Evolutionary conservation across 2,888 invertebrate genomes (phyloP).

Genomic region (Agriotes lineatus): DNA sequence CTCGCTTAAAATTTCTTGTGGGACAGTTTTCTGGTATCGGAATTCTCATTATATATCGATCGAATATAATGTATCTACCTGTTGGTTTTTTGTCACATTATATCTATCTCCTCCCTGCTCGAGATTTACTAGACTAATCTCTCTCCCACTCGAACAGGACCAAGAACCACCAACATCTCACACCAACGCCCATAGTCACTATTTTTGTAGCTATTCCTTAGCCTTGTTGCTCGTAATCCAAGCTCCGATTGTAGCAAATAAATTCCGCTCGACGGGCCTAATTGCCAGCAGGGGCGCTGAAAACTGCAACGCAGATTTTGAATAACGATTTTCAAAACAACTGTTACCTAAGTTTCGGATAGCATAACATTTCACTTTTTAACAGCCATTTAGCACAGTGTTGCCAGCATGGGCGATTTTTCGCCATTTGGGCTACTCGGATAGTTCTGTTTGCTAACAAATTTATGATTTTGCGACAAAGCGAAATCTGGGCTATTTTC

Average conservation of each 20-base stretch:
- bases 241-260: neutral
- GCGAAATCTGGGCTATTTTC: no score
- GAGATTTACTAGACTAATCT: constrained; percentile 19
- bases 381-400: no score
- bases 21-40: constrained; percentile 13
- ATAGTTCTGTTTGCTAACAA: no score
- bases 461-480: no score
- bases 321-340: no score
- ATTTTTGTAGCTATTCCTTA: constrained; percentile 15
- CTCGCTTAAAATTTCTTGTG: constrained; percentile 12
- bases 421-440: no score
- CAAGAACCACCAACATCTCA: constrained; percentile 15
- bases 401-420: no score
- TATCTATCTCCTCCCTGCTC: constrained; percentile 17
- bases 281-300: no score
- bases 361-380: no score
- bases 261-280: no score
- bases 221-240: constrained; percentile 11
- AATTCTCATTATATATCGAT: constrained; percentile 31
- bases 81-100: constrained; percentile 27
- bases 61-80: constrained; percentile 30
- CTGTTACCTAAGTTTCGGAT: no score
- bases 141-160: constrained; percentile 16
- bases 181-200: constrained; percentile 19
- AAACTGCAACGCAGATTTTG: no score